These are phyloP conservation scores for Phyllotreta striolata DNA, from an alignment of 2,888 invertebrate genomes.

Conservation along the genomic window DNA sequence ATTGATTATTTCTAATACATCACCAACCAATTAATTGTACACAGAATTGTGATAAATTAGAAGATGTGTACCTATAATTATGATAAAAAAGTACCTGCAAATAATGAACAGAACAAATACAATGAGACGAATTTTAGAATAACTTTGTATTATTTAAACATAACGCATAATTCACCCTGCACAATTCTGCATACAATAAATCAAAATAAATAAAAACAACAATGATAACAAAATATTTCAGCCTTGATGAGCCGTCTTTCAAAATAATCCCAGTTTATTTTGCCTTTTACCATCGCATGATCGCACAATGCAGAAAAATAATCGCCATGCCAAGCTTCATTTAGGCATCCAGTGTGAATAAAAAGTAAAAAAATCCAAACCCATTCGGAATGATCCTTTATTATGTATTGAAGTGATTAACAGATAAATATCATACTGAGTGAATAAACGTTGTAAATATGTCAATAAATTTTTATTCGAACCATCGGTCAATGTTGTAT, in stretches of 20 bases:
- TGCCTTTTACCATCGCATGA: constrained; percentile 19
- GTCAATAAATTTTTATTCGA: constrained; percentile 3
- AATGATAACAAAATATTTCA: constrained; percentile 26
- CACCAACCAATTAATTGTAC: too few relatives aligned
- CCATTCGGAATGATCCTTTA: constrained; percentile 12
- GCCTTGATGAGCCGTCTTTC: constrained; percentile 13
- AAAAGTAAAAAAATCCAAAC: constrained; percentile 3
- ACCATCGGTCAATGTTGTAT: too few relatives aligned
- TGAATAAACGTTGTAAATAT: constrained; percentile 22
- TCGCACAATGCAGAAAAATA: constrained; percentile 16
- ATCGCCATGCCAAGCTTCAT: not conserved
- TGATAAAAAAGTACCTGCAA: too few relatives aligned
- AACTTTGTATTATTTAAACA: too few relatives aligned
- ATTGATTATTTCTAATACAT: too few relatives aligned
- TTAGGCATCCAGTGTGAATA: constrained; percentile 10
- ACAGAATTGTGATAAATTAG: too few relatives aligned
- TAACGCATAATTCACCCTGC: not conserved
- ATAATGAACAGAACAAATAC: too few relatives aligned
- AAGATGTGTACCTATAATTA: too few relatives aligned
- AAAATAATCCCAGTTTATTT: constrained; percentile 22
- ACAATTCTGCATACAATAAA: constrained; percentile 26
- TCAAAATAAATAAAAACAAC: constrained; percentile 17
- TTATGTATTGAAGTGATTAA: constrained; percentile 26
- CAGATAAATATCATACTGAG: constrained; percentile 25
- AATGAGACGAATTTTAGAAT: too few relatives aligned